Conservation (phyloP, 2,113 vertebrate species). For the Microcebus ravelobensis region DNA sequence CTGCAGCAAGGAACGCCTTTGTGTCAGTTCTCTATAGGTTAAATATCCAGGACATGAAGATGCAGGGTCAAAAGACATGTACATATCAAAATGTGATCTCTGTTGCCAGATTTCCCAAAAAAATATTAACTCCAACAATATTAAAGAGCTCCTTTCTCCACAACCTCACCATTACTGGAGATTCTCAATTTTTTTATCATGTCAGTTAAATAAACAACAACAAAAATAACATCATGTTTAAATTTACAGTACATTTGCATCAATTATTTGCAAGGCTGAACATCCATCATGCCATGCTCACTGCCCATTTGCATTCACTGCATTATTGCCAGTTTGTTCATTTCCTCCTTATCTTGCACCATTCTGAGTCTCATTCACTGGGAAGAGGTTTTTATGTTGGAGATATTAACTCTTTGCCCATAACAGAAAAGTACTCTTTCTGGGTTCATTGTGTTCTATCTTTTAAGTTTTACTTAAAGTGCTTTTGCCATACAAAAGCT, state of each 20-base stretch:
- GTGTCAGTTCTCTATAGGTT: background rate
- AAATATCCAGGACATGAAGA: background rate
- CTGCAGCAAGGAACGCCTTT: background rate
- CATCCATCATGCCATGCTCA: fast-evolving
- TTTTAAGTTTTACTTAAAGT: background rate
- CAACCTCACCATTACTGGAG: background rate
- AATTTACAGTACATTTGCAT: background rate
- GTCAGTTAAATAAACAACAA: background rate
- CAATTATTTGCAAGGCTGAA: background rate
- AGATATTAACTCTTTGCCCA: background rate
- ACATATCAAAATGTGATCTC: background rate
- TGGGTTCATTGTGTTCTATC: background rate
- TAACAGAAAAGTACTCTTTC: background rate
- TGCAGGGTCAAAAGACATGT: background rate
- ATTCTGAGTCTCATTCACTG: background rate
- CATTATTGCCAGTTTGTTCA: background rate
- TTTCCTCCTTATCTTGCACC: background rate
- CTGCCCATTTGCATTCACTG: background rate
- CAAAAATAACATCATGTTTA: background rate
- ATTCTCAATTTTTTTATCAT: background rate
- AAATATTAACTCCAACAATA: background rate
- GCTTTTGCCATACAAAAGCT: background rate
- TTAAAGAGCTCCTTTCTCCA: background rate
- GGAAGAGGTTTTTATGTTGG: background rate
- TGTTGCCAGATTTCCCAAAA: background rate